phyloP scores from a whole-genome alignment of 2,797 vertebrate species.

The Sphenodon punctatus region DNA sequence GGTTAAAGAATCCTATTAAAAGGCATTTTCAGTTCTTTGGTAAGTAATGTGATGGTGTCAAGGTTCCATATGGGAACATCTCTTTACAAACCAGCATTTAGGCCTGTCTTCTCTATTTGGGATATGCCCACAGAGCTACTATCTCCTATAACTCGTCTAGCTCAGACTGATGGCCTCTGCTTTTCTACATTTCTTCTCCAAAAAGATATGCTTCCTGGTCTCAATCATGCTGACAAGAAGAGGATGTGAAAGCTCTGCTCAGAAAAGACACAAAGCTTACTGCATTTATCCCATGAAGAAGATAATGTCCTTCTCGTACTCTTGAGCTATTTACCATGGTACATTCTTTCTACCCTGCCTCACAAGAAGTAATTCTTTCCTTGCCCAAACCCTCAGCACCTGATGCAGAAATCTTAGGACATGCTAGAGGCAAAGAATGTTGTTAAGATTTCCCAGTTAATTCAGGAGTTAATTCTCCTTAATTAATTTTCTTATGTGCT shows the following conservation, averaged over 20 bases:
- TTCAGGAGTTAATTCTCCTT: too few species aligned
- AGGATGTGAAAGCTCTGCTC: neutral
- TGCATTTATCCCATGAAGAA: neutral
- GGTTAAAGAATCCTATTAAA: neutral
- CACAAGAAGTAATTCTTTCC: neutral
- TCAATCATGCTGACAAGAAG: neutral
- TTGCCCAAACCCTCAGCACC: neutral
- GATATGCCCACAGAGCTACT: accelerated
- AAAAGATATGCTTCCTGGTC: neutral
- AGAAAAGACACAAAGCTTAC: neutral
- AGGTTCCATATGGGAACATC: neutral
- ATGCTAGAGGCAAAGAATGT: neutral
- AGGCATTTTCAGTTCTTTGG: neutral
- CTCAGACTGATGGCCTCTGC: neutral
- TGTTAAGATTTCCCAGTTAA: neutral
- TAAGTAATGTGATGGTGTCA: neutral
- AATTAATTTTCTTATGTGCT: too few species aligned
- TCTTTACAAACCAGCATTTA: neutral
- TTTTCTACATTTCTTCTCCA: accelerated
- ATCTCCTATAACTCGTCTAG: neutral
- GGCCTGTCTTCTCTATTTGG: neutral
- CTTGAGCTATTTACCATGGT: accelerated
- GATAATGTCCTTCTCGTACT: accelerated
- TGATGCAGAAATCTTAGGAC: neutral
- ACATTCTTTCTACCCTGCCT: neutral